Conservation (phyloP, 2,888 invertebrate genomes). For the Leptinotarsa peninsularis region DNA sequence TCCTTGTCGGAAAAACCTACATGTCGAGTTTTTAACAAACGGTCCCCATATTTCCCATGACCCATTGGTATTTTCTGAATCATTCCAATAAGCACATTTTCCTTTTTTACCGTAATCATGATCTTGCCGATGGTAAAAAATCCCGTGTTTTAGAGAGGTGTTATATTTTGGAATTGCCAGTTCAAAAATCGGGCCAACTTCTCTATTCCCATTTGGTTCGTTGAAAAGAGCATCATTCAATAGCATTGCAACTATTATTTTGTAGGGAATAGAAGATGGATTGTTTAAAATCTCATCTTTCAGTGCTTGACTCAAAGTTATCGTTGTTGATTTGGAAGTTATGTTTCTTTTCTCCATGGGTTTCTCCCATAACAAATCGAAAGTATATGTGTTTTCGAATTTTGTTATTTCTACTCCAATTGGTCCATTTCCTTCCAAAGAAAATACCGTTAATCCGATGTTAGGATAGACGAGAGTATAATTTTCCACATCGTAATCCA, state of each 20-base stretch:
- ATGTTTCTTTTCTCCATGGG: background rate
- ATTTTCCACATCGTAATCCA: background rate
- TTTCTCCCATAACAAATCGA: background rate
- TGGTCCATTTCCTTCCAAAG: slow-evolving; percentile 16
- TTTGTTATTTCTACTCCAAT: slow-evolving; percentile 11
- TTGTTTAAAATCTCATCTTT: slow-evolving; percentile 4
- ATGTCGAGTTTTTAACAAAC: slow-evolving; percentile 7
- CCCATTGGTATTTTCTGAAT: background rate
- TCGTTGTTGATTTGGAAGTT: background rate
- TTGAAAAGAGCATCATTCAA: slow-evolving; percentile 36
- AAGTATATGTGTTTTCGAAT: background rate
- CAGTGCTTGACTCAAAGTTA: slow-evolving; percentile 16
- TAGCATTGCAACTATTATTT: slow-evolving; percentile 32
- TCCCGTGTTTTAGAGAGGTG: background rate
- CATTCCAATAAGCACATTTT: background rate
- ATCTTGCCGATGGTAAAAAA: background rate
- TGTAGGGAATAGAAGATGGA: background rate
- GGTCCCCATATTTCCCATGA: background rate
- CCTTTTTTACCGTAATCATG: background rate
- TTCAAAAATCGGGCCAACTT: background rate
- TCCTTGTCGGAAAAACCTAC: background rate
- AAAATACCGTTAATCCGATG: slow-evolving; percentile 18
- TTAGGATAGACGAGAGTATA: slow-evolving; percentile 5
- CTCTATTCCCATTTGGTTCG: background rate
- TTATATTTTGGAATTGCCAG: background rate